Percentiles rank a stretch among this genome's conserved stretches.
Conservation (phyloP, 2,797 vertebrate genomes). For the Acrocephalus scirpaceus region DNA sequence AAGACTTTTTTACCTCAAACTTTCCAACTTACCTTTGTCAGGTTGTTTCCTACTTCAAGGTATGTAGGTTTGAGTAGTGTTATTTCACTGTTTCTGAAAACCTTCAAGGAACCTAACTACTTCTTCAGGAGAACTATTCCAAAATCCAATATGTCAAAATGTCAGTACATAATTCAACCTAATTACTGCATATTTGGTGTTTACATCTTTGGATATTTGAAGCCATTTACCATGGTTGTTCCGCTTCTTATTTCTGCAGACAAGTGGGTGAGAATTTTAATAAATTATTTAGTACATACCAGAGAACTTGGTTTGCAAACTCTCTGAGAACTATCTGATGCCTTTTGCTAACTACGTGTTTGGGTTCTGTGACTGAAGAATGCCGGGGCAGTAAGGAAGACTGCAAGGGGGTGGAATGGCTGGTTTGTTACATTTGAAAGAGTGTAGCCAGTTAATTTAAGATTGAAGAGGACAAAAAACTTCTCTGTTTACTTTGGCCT, state of each 20-base stretch:
- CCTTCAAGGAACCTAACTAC: not conserved
- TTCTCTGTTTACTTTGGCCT: not conserved
- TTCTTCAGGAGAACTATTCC: not conserved
- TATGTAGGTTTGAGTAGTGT: not conserved
- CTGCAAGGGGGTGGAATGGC: not conserved
- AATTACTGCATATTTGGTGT: constrained; percentile 16
- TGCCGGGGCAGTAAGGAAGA: rapidly evolving
- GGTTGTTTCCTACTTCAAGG: not conserved
- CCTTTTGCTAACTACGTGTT: not conserved
- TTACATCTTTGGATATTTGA: constrained; percentile 4
- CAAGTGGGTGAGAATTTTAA: not conserved
- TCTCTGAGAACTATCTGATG: not conserved
- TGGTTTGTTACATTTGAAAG: not conserved
- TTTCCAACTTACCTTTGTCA: not conserved
- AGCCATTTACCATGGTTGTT: not conserved
- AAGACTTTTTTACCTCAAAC: not conserved
- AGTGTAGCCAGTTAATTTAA: not conserved
- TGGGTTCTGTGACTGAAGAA: not conserved
- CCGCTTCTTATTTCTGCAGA: not conserved
- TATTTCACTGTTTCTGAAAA: not conserved
- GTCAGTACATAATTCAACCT: not conserved
- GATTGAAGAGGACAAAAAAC: not conserved
- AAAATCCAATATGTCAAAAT: not conserved
- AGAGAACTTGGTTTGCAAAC: not conserved
- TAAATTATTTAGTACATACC: not conserved